phyloP scores from a whole-genome alignment of 1,140 invertebrate genomes.

The Andrena cerasifolii region DNA sequence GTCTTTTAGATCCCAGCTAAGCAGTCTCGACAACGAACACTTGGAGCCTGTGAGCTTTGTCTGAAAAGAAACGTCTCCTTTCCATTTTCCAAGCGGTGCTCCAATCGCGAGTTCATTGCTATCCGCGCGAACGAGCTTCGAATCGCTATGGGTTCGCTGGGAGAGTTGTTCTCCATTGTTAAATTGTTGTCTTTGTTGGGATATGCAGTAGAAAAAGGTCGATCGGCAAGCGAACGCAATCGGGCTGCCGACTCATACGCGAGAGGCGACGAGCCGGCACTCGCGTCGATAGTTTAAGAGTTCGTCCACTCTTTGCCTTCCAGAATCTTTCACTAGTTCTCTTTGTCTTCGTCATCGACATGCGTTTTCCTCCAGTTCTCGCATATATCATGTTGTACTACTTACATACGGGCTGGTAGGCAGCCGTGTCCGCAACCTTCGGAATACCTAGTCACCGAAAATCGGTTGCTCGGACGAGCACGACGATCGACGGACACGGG shows the following conservation, averaged over 20 bases:
- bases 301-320: conserved; percentile 76
- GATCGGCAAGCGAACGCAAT: conserved; percentile 65
- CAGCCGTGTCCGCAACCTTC: conserved; percentile 25
- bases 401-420: conserved; percentile 39
- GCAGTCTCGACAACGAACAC: conserved; percentile 66
- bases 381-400: conserved; percentile 56
- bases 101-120: too few species aligned
- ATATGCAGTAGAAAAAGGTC: conserved; percentile 12
- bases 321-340: conserved; percentile 68
- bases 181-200: not conserved
- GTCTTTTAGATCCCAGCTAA: conserved; percentile 43
- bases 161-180: too few species aligned
- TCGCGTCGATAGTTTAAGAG: conserved; percentile 63
- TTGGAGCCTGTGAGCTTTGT: conserved; percentile 21
- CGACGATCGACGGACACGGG: not conserved
- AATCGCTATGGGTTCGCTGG: too few species aligned
- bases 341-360: conserved; percentile 60
- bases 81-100: too few species aligned
- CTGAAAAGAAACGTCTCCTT: too few species aligned
- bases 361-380: conserved; percentile 50
- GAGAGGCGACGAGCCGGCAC: conserved; percentile 14
- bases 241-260: conserved; percentile 40
- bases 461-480: conserved; percentile 22
- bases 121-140: not conserved
- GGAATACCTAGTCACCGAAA: conserved; percentile 35